Conservation (phyloP, 2,113 vertebrate genomes). For the Chlorodrepanis virens region DNA sequence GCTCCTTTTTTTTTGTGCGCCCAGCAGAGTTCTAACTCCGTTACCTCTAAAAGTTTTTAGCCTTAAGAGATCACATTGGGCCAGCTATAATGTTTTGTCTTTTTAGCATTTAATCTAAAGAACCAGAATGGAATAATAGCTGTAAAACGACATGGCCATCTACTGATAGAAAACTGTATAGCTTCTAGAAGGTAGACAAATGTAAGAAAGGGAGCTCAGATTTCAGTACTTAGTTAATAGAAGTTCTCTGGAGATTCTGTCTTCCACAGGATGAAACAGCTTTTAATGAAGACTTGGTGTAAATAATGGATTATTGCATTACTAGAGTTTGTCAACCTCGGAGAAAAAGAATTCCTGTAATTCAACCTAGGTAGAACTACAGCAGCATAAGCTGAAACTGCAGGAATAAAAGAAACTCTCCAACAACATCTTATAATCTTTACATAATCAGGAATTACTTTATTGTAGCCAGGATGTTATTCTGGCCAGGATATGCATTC, state of each 20-base stretch:
- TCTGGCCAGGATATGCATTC: background rate
- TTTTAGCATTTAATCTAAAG: background rate
- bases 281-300: background rate
- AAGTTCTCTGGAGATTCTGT: background rate
- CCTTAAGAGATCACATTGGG: background rate
- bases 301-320: background rate
- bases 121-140: background rate
- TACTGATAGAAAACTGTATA: slow-evolving; percentile 35
- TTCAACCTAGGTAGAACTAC: background rate
- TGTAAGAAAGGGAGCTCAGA: background rate
- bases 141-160: slow-evolving; percentile 27
- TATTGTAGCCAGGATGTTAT: background rate
- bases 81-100: background rate
- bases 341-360: background rate
- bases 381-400: background rate
- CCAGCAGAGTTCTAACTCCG: background rate
- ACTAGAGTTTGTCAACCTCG: background rate
- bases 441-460: background rate
- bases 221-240: background rate
- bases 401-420: background rate
- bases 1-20: background rate
- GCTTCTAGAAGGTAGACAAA: background rate
- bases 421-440: background rate
- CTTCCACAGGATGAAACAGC: background rate
- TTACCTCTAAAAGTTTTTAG: background rate